These are phyloP conservation scores for Aleiodes testaceus DNA, from an alignment of 2,888 invertebrate genomes.

Conservation along the genomic window DNA sequence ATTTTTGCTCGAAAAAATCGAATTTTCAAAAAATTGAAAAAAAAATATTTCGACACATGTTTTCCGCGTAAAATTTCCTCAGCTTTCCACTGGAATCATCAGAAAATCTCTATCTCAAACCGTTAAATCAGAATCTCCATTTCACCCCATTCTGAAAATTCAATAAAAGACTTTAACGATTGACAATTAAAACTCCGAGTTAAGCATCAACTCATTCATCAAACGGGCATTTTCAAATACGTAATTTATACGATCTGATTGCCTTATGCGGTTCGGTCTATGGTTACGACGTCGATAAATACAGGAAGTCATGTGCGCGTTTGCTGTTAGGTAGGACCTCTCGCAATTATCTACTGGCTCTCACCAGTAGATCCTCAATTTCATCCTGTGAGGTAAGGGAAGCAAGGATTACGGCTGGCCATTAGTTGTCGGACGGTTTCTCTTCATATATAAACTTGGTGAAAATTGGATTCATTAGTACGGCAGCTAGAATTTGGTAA, in stretches of 20 bases:
- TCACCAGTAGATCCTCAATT: conserved; percentile 39
- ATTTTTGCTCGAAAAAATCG: no score
- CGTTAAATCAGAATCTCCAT: no score
- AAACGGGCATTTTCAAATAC: not conserved
- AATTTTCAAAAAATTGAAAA: no score
- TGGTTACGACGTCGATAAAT: conserved; percentile 38
- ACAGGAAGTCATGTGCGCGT: conserved; percentile 24
- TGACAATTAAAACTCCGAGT: not conserved
- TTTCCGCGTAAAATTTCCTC: no score
- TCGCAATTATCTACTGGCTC: conserved; percentile 41
- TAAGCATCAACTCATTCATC: no score
- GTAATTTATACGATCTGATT: conserved; percentile 1
- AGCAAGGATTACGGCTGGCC: conserved; percentile 47
- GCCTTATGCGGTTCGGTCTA: not conserved
- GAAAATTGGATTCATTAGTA: conserved; percentile 31
- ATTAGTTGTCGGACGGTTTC: conserved; percentile 47
- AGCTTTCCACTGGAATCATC: no score
- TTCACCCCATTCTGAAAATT: no score
- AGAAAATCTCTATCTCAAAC: no score
- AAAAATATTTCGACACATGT: no score
- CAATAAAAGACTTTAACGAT: not conserved
- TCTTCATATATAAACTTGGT: not conserved
- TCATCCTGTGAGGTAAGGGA: conserved; percentile 21
- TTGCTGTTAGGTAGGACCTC: conserved; percentile 12
- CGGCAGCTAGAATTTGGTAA: conserved; percentile 1